Conservation (phyloP, 1,140 invertebrate genomes). For the Orchesella cincta region DNA sequence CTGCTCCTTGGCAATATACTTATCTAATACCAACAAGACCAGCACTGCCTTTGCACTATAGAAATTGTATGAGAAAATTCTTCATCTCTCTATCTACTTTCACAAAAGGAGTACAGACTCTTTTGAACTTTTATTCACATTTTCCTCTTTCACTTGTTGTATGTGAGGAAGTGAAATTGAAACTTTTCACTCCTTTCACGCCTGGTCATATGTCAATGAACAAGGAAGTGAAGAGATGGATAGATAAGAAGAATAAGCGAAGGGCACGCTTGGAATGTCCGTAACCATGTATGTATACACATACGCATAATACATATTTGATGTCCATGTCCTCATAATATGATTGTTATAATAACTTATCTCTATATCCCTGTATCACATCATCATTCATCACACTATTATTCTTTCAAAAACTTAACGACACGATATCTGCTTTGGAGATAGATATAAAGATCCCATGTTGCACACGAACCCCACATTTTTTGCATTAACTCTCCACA, state of each 20-base stretch:
- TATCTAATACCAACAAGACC: too few species aligned
- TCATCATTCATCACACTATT: background rate
- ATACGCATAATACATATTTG: background rate
- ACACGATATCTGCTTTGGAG: too few species aligned
- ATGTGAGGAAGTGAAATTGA: background rate
- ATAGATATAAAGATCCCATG: too few species aligned
- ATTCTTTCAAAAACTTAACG: too few species aligned
- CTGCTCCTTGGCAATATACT: too few species aligned
- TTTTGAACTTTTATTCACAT: background rate
- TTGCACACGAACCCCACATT: too few species aligned
- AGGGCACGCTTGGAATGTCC: background rate
- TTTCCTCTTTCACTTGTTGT: background rate
- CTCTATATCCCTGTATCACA: background rate
- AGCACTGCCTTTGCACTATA: too few species aligned
- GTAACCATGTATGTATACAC: background rate
- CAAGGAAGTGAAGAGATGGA: slow-evolving; percentile 6
- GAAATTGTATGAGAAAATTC: too few species aligned
- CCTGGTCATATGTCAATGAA: background rate
- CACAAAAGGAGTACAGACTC: too few species aligned
- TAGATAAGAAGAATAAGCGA: background rate
- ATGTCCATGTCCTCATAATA: background rate
- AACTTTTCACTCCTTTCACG: slow-evolving; percentile 11
- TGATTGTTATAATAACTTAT: background rate
- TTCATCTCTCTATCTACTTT: too few species aligned
- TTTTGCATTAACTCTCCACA: background rate